Evolutionary conservation across 2,113 vertebrate species (phyloP).

Genomic region (Sinocyclocheilus rhinocerous): DNA sequence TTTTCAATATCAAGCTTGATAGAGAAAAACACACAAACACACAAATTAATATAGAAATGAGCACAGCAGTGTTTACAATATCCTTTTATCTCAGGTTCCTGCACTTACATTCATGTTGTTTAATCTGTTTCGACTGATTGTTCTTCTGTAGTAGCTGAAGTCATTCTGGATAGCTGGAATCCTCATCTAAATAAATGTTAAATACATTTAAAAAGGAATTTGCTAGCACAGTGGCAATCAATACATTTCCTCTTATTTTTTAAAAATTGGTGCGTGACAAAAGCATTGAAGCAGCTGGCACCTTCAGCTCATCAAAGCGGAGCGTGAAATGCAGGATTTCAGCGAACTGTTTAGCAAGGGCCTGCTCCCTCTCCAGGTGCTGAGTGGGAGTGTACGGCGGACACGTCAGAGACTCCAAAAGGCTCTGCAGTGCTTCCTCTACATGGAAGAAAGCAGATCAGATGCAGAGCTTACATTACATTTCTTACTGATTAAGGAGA

Average conservation of each 20-base stretch:
- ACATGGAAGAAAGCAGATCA: background rate
- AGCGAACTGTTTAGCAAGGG: slow-evolving; percentile 96
- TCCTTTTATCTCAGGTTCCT: background rate
- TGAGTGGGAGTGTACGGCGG: slow-evolving; percentile 93
- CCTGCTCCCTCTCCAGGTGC: slow-evolving; percentile 96
- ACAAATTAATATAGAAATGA: background rate
- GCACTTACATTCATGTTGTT: slow-evolving; percentile 97
- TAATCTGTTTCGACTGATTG: slow-evolving; percentile 94
- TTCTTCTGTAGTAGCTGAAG: slow-evolving; percentile 97
- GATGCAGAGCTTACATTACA: background rate
- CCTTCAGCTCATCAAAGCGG: slow-evolving; percentile 98
- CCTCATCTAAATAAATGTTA: slow-evolving; percentile 83
- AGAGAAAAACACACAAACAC: slow-evolving; percentile 31
- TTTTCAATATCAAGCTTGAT: slow-evolving; percentile 92
- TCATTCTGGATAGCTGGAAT: slow-evolving; percentile 98
- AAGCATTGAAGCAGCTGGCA: no score
- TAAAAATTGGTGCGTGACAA: no score
- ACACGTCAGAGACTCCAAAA: slow-evolving; percentile 90
- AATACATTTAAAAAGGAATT: background rate
- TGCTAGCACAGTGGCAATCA: background rate
- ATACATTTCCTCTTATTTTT: no score
- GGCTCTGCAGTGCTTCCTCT: slow-evolving; percentile 93
- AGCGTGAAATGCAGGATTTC: slow-evolving; percentile 99
- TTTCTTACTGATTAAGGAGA: background rate
- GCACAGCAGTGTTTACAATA: background rate